These are phyloP conservation scores for Megaptera novaeangliae DNA, from an alignment of 2,113 vertebrate species.

Conservation along the genomic window DNA sequence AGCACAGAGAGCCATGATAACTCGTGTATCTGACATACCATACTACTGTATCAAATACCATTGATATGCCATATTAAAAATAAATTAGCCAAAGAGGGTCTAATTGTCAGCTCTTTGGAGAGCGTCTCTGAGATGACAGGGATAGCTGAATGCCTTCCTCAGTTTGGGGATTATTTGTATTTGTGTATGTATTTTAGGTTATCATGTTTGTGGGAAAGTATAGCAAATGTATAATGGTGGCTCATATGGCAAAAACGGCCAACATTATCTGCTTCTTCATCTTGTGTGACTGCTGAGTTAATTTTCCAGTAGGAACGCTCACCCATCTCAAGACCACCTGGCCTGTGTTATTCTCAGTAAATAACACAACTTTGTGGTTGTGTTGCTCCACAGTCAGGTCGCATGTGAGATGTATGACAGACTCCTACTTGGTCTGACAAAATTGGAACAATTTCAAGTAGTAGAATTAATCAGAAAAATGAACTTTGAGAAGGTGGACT, in stretches of 20 bases:
- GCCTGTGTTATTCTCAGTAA: not conserved
- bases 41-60: not conserved
- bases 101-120: not conserved
- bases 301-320: not conserved
- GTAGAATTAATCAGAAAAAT: constrained; percentile 4
- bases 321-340: not conserved
- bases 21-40: constrained; percentile 1
- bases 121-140: not conserved
- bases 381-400: not conserved
- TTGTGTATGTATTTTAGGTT: not conserved
- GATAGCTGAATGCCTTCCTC: not conserved
- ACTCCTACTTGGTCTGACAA: not conserved
- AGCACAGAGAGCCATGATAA: not conserved
- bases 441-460: not conserved
- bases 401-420: not conserved
- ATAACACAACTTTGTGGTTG: not conserved
- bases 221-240: not conserved
- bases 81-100: constrained; percentile 14
- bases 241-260: not conserved
- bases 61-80: constrained; percentile 37
- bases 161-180: not conserved
- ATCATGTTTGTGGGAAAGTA: not conserved
- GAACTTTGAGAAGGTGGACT: not conserved
- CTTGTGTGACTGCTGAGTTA: constrained; percentile 8
- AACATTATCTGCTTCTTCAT: not conserved